Conservation (phyloP, 2,113 vertebrate species). For the Orthonyx spaldingii region DNA sequence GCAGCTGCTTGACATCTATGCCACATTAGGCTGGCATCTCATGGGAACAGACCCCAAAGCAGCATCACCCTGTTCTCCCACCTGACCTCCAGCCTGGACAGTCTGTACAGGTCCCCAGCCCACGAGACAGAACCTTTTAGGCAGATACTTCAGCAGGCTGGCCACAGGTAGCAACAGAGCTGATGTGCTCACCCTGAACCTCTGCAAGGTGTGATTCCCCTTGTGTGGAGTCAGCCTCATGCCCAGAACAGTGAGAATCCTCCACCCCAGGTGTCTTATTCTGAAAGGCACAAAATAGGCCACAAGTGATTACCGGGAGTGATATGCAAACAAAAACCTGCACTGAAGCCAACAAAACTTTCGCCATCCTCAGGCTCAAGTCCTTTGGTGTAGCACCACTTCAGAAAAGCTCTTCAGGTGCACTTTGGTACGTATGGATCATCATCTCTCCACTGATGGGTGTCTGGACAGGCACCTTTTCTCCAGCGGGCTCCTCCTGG, state of each 20-base stretch:
- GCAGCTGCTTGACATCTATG: background rate
- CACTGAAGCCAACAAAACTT: background rate
- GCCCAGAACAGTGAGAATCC: background rate
- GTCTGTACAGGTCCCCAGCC: background rate
- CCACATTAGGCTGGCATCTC: background rate
- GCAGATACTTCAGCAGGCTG: background rate
- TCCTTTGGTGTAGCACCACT: background rate
- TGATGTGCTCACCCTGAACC: background rate
- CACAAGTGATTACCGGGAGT: background rate
- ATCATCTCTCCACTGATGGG: accelerated
- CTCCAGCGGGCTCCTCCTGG: background rate
- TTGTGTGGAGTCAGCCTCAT: accelerated
- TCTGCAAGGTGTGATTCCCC: background rate
- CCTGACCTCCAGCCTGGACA: background rate
- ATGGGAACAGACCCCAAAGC: background rate
- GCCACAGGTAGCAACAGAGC: background rate
- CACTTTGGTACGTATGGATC: background rate
- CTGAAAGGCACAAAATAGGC: background rate
- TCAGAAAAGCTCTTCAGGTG: background rate
- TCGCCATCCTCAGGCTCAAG: background rate
- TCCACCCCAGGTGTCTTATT: background rate
- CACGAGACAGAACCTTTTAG: background rate
- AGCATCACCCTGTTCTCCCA: background rate
- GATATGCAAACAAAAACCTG: background rate
- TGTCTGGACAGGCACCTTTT: background rate